These are phyloP conservation scores for Mustela nigripes DNA, from an alignment of 2,113 vertebrate genomes.

Conservation along the genomic window DNA sequence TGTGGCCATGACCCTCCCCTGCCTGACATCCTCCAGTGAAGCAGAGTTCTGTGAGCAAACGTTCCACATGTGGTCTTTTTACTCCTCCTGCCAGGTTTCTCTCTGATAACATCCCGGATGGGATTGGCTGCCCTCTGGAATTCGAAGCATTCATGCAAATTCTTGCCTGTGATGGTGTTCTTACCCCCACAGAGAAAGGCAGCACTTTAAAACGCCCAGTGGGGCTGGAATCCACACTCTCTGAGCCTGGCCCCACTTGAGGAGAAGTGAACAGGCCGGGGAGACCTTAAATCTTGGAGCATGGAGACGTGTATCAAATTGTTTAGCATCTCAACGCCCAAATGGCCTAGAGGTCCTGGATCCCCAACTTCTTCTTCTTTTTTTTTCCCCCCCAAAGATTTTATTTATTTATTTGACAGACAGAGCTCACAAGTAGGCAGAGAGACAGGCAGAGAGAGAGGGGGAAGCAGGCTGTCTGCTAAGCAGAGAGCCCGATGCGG, in stretches of 20 bases:
- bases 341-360: neutral
- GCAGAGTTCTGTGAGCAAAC: neutral
- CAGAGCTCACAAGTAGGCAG: too few relatives aligned
- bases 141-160: neutral
- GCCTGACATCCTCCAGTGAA: neutral
- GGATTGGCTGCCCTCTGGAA: neutral
- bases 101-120: slow-evolving; percentile 16
- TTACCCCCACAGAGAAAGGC: neutral
- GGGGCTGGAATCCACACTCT: neutral
- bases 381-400: too few relatives aligned
- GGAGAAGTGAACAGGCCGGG: neutral
- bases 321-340: neutral
- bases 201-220: neutral
- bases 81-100: neutral
- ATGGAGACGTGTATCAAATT: neutral
- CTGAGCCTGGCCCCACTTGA: neutral
- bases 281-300: neutral
- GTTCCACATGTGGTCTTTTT: neutral
- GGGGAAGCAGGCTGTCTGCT: too few relatives aligned
- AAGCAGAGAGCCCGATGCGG: too few relatives aligned
- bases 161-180: neutral
- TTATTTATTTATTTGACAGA: too few relatives aligned
- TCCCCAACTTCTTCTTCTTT: neutral
- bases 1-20: neutral
- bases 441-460: too few relatives aligned